Conservation (phyloP, 2,888 invertebrate genomes). For the Drosophila ochracea region DNA sequence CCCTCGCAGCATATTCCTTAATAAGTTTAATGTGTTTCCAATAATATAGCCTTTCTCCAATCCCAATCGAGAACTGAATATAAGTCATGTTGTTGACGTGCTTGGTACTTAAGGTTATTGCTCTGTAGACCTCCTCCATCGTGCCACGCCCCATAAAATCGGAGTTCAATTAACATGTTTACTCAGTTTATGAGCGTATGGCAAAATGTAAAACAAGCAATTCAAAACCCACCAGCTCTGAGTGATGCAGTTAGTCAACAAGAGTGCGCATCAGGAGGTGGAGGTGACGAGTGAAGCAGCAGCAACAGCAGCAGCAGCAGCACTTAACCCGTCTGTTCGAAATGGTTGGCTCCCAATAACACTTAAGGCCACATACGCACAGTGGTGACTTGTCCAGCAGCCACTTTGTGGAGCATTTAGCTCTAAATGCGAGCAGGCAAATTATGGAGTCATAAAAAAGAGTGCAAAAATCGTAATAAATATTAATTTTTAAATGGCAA, state of each 20-base stretch:
- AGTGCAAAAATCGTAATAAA: conserved; percentile 60
- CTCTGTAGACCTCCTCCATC: background rate
- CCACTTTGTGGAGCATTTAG: conserved; percentile 73
- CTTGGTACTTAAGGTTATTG: conserved; percentile 15
- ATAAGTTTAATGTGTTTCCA: background rate
- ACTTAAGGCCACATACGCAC: conserved; percentile 63
- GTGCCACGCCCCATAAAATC: conserved; percentile 51
- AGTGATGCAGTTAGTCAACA: conserved; percentile 33
- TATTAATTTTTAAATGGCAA: conserved; percentile 55
- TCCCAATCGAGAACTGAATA: background rate
- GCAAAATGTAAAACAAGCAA: conserved; percentile 60
- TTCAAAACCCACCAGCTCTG: conserved; percentile 33
- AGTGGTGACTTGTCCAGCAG: conserved; percentile 40
- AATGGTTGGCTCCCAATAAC: conserved; percentile 62
- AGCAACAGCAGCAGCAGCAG: conserved; percentile 8
- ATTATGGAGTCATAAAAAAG: conserved; percentile 65
- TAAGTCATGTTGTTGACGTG: conserved; percentile 8
- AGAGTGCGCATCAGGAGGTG: background rate
- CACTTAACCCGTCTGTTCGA: conserved; percentile 46
- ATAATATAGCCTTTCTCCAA: background rate
- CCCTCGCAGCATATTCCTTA: background rate
- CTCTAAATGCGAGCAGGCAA: conserved; percentile 73
- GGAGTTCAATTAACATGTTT: conserved; percentile 71
- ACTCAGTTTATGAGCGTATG: conserved; percentile 55
- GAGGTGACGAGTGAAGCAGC: background rate